These are phyloP conservation scores for Bombus breviceps DNA, from an alignment of 1,140 invertebrate genomes.

Conservation along the genomic window DNA sequence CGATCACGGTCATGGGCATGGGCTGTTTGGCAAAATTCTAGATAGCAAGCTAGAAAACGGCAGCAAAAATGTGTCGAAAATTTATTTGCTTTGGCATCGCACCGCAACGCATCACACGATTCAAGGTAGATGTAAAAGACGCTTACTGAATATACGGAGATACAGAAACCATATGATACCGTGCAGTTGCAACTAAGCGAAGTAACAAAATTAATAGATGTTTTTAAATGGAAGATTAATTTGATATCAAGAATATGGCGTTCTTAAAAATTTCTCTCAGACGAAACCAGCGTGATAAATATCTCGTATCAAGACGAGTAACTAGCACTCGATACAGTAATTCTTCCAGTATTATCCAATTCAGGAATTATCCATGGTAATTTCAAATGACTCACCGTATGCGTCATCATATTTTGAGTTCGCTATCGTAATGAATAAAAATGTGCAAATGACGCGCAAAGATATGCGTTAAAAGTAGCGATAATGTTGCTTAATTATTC, in stretches of 20 bases:
- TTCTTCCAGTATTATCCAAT: background rate
- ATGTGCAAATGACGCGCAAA: background rate
- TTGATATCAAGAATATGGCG: background rate
- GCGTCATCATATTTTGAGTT: background rate
- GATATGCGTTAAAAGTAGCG: background rate
- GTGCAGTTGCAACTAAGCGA: background rate
- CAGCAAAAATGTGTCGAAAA: constrained; percentile 38
- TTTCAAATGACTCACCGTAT: background rate
- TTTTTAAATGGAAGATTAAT: background rate
- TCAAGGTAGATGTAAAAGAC: background rate
- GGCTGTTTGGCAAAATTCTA: background rate
- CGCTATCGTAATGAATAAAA: background rate
- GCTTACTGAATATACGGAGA: background rate
- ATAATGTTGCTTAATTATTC: background rate
- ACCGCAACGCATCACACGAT: constrained; percentile 9
- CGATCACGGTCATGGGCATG: constrained; percentile 4
- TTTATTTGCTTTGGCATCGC: constrained; percentile 59
- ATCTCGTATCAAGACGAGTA: too few species aligned
- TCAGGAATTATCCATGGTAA: background rate
- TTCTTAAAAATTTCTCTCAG: background rate
- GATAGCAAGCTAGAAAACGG: constrained; percentile 10
- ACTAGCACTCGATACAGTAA: too few species aligned
- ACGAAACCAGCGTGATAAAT: too few species aligned
- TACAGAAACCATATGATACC: background rate
- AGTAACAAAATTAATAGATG: background rate